Evolutionary conservation across 2,888 invertebrate species (phyloP).

Genomic region (Drosophila mettleri): DNA sequence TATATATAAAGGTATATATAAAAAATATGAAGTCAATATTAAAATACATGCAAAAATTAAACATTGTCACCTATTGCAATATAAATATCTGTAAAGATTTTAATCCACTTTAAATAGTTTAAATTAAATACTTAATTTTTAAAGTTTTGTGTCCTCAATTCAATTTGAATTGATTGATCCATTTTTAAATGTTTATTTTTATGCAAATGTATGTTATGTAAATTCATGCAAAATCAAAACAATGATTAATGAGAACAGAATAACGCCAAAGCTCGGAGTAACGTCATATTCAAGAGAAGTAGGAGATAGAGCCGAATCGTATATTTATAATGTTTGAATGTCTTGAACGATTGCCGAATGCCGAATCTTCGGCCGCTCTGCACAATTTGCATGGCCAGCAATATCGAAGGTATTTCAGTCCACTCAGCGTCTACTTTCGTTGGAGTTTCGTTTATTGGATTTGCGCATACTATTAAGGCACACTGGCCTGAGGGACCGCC

Average conservation of each 20-base stretch:
- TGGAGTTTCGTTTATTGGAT: constrained; percentile 42
- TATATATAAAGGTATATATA: no score
- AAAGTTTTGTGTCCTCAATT: no score
- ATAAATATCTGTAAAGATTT: no score
- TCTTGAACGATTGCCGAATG: constrained; percentile 12
- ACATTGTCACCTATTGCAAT: no score
- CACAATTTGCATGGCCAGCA: constrained; percentile 59
- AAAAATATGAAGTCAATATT: no score
- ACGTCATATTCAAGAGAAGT: constrained; percentile 23
- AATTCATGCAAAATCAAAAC: constrained; percentile 48
- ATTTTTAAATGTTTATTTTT: not conserved
- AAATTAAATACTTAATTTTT: no score
- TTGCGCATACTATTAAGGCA: constrained; percentile 57
- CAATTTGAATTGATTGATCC: not conserved
- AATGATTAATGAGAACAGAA: constrained; percentile 13
- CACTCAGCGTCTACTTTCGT: constrained; percentile 53
- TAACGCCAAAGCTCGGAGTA: constrained; percentile 6
- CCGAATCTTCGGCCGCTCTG: constrained; percentile 23
- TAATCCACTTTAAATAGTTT: no score
- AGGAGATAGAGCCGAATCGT: constrained; percentile 26
- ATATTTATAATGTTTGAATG: constrained; percentile 16
- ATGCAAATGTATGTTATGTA: constrained; percentile 2
- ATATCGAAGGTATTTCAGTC: constrained; percentile 49
- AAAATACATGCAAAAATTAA: no score
- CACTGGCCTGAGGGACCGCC: constrained; percentile 40